A percentile compares a stretch with the other conserved stretches of the same genome.
Evolutionary conservation across 1,140 invertebrate genomes (phyloP).

Genomic region (Bicyclus anynana): DNA sequence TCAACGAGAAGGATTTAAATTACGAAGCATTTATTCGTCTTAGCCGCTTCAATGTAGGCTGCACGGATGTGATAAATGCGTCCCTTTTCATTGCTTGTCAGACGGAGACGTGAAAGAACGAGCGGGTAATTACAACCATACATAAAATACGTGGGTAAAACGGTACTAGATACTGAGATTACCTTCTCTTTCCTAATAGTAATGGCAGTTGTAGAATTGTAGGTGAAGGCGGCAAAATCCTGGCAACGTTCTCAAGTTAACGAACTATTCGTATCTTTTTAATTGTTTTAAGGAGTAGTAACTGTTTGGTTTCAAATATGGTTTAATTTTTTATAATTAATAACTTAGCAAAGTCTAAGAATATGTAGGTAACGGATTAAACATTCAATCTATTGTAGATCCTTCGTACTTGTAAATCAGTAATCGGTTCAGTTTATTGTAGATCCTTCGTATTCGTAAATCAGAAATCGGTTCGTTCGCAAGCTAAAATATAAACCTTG

Average conservation of each 20-base stretch:
- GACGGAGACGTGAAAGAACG: slow-evolving; percentile 41
- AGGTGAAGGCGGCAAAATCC: slow-evolving; percentile 19
- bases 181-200: slow-evolving; percentile 23
- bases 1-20: slow-evolving; percentile 59
- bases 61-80: slow-evolving; percentile 56
- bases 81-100: slow-evolving; percentile 56
- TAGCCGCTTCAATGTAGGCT: slow-evolving; percentile 42
- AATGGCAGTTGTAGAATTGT: slow-evolving; percentile 24
- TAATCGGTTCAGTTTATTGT: too few species aligned
- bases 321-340: too few species aligned
- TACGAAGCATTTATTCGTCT: slow-evolving; percentile 49
- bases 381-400: too few species aligned
- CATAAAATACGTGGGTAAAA: slow-evolving; percentile 21
- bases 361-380: too few species aligned
- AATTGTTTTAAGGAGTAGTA: too few species aligned
- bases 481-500: too few species aligned
- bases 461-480: too few species aligned
- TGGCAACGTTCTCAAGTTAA: neutral
- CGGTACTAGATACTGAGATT: slow-evolving; percentile 21
- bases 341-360: too few species aligned
- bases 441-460: too few species aligned
- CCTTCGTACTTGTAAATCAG: too few species aligned
- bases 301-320: too few species aligned
- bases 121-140: slow-evolving; percentile 40
- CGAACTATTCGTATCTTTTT: too few species aligned